phyloP scores from a whole-genome alignment of 92 coral and sea anemone genomes.

The Phymanthus crucifer region DNA sequence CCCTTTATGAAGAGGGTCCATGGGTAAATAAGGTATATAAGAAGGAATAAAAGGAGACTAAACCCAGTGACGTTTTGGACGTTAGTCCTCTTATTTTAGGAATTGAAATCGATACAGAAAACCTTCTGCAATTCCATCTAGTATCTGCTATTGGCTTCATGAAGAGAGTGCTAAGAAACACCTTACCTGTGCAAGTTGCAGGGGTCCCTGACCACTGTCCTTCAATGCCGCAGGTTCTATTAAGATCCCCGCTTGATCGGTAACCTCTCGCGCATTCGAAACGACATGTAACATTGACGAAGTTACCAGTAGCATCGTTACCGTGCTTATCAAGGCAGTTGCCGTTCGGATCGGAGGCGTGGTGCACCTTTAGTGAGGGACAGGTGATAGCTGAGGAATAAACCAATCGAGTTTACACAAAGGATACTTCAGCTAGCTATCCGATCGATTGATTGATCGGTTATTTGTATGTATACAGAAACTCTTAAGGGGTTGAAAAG shows the following conservation, averaged over 20 bases:
- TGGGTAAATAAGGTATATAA: neutral
- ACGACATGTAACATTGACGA: constrained; percentile 14
- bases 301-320: neutral
- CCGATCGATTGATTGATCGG: too few relatives aligned
- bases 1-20: too few relatives aligned
- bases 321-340: constrained; percentile 21
- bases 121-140: too few relatives aligned
- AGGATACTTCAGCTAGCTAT: neutral
- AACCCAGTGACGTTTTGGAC: neutral
- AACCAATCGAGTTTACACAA: neutral
- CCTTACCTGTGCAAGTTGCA: constrained; percentile 57
- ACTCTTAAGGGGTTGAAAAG: too few relatives aligned
- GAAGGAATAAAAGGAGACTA: neutral
- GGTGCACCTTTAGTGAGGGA: neutral
- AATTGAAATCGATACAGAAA: too few relatives aligned
- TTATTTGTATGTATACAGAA: too few relatives aligned
- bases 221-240: constrained; percentile 57
- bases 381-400: constrained; percentile 31
- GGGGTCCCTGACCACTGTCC: constrained; percentile 68
- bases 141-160: too few relatives aligned
- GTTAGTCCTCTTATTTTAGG: neutral
- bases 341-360: constrained; percentile 15
- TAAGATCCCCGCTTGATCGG: constrained; percentile 52
- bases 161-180: too few relatives aligned
- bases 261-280: constrained; percentile 22